phyloP scores from a whole-genome alignment of 2,888 invertebrate genomes.

The Drosophila neotestacea region DNA sequence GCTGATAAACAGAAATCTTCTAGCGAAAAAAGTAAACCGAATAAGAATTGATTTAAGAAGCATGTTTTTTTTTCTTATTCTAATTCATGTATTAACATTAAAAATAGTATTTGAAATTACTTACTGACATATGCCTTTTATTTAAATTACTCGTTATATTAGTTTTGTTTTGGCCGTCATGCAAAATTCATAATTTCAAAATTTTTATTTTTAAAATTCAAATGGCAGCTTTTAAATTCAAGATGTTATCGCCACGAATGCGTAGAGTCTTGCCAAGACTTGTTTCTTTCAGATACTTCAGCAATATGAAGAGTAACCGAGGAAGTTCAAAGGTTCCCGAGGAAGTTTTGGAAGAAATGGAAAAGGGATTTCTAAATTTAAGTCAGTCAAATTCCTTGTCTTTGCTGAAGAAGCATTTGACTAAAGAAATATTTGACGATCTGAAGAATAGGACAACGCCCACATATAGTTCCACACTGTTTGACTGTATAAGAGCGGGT shows the following conservation, averaged over 20 bases:
- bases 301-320: background rate
- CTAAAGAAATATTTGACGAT: constrained; percentile 94
- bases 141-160: background rate
- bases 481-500: constrained; percentile 98
- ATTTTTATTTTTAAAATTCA: constrained; percentile 9
- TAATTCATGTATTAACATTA: too few species aligned
- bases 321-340: constrained; percentile 88
- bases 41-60: too few species aligned
- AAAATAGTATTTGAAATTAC: too few species aligned
- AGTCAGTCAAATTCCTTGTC: constrained; percentile 95
- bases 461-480: constrained; percentile 94
- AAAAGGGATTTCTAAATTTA: constrained; percentile 94
- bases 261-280: background rate
- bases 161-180: constrained; percentile 2
- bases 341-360: constrained; percentile 94
- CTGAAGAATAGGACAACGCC: constrained; percentile 95
- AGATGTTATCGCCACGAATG: constrained; percentile 28
- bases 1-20: too few species aligned
- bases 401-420: constrained; percentile 97
- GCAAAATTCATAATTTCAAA: constrained; percentile 22
- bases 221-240: background rate
- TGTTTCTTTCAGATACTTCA: constrained; percentile 6
- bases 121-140: too few species aligned
- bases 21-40: too few species aligned
- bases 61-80: too few species aligned